Percentiles rank a stretch among this genome's conserved stretches.
Evolutionary conservation across 2,113 vertebrate genomes (phyloP).

Genomic region (Thamnophis sirtalis): DNA sequence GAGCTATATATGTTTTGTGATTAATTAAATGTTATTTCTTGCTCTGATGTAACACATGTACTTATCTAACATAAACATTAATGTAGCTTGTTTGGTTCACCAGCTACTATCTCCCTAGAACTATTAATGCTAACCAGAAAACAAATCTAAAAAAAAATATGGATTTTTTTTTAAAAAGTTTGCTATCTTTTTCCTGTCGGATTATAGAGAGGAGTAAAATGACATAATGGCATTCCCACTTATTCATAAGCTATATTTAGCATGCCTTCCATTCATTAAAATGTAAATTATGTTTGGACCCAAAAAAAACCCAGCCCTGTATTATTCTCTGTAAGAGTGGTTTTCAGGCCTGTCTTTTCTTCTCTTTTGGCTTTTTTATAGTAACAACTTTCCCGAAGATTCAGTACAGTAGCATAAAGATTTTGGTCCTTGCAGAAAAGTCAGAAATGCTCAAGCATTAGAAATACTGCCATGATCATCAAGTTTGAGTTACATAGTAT

Average conservation of each 20-base stretch:
- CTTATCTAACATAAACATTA: neutral
- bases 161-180: neutral
- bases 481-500: neutral
- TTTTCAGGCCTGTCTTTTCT: neutral
- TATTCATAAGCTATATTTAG: neutral
- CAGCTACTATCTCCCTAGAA: neutral
- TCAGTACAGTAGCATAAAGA: neutral
- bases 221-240: neutral
- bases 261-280: neutral
- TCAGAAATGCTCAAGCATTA: neutral
- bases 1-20: neutral
- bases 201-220: neutral
- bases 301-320: neutral
- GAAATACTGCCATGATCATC: neutral
- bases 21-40: neutral
- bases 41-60: neutral
- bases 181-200: neutral
- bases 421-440: neutral
- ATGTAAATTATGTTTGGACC: neutral
- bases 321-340: neutral
- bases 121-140: neutral
- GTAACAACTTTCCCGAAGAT: neutral
- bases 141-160: neutral
- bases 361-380: neutral
- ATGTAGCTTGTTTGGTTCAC: neutral